Evolutionary conservation across 2,113 vertebrate genomes (phyloP), one percentile per base, ranked within the genome.

Genomic region (Ceratotherium simum): DNA sequence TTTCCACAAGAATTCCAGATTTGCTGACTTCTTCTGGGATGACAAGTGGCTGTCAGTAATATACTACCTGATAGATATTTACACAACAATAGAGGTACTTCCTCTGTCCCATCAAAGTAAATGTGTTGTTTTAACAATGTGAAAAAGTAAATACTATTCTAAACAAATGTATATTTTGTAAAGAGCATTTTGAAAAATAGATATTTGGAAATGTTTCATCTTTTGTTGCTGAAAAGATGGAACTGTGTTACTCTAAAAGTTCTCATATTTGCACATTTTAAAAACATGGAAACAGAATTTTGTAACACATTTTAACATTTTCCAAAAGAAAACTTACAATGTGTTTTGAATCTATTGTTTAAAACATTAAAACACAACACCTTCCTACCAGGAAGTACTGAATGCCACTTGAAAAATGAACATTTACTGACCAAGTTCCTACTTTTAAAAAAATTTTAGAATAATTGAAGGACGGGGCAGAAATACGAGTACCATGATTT

Each of bases 281-380:
- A 91, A 95, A 95, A 67, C 48, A 64, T 21, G 21, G 51, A 82
- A 78, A 86, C 33, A 81, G 25, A 70, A 36, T 92, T 94, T 81
- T 73, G 39, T 93, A 93, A 75, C 31, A 42, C 21, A 80, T 88
- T 93, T 87, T 84, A 95, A 58, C 67, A 96, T 82, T 92, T 96
- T 60, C 48, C 42, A 25, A 94, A 90, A 95, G 56, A 87, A 93
- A 51, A 84, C 14, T 27, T 81, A 20, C 23, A 60, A 20, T 51
- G 42, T 48, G 36, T 91, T 88, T 75, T 73, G 20, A 96, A 76
- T 54, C 65, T 90, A 54, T 80, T 93, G n/a, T 86, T 95, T 85
- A 90, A 91, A 95, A 72, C 62, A 73, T 79, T 62, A 48, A 94
- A 79, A 76, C 3, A 33, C 11, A 78, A 48, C 10, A 64, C 51